Conservation (phyloP, 2,888 invertebrate species). For the Augiades crinisus region DNA sequence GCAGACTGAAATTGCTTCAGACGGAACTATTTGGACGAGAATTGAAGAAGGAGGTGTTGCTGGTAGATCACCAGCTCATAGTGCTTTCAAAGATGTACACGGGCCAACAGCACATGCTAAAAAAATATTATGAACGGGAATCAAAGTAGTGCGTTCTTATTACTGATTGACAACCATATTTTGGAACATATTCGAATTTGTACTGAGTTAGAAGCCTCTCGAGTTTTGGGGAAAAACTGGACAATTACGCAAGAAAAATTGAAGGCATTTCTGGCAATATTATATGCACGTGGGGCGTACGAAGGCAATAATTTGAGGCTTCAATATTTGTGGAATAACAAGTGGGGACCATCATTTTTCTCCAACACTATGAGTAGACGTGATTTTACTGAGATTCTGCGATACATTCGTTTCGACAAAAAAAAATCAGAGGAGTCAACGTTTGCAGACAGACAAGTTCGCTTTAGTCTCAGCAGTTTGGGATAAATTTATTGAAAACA, state of each 20-base stretch:
- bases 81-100: conserved; percentile 10
- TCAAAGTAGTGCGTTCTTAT: conserved; percentile 33
- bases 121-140: conserved; percentile 33
- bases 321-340: conserved; percentile 27
- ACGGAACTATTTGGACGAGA: conserved; percentile 29
- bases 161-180: conserved; percentile 33
- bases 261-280: conserved; percentile 28
- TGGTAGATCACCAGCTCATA: conserved; percentile 13
- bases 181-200: conserved; percentile 26
- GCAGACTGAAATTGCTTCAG: conserved; percentile 33
- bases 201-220: conserved; percentile 28
- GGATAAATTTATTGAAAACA: conserved; percentile 35
- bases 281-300: conserved; percentile 28
- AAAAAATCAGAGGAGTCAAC: conserved; percentile 9
- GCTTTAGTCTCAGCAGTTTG: conserved; percentile 36
- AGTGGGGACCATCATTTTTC: conserved; percentile 30
- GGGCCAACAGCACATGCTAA: conserved; percentile 34
- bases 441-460: conserved; percentile 32
- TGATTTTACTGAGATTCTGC: conserved; percentile 13
- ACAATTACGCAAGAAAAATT: conserved; percentile 29
- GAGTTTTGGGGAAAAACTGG: conserved; percentile 28
- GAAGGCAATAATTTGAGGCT: conserved; percentile 26
- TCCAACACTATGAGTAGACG: conserved; percentile 42
- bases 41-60: conserved; percentile 9
- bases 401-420: conserved; percentile 14